Percentiles rank a stretch among this genome's conserved stretches.
phyloP scores from a whole-genome alignment of 2,888 invertebrate species.

The Lucinisca nassula region DNA sequence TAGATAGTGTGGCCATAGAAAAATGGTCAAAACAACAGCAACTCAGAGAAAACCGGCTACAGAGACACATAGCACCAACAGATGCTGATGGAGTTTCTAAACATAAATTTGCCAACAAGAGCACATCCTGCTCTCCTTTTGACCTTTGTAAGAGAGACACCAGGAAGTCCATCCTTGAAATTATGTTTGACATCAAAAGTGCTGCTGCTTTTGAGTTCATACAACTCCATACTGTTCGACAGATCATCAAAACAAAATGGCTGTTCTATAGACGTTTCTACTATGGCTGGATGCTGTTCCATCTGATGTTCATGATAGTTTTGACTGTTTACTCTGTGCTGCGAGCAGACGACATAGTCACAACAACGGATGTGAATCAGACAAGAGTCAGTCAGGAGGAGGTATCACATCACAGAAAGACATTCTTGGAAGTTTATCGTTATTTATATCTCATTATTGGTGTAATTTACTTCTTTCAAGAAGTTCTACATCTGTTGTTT shows the following conservation, averaged over 20 bases:
- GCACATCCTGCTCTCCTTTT: slow-evolving; percentile 42
- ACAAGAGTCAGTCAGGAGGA: not conserved
- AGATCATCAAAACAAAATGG: slow-evolving; percentile 79
- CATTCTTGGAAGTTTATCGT: slow-evolving; percentile 56
- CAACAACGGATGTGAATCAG: not conserved
- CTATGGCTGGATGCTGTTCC: slow-evolving; percentile 72
- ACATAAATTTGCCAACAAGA: slow-evolving; percentile 47
- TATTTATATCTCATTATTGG: slow-evolving; percentile 62
- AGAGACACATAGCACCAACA: slow-evolving; percentile 55
- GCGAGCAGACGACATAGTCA: slow-evolving; percentile 53
- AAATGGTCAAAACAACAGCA: slow-evolving; percentile 55
- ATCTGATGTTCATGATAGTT: slow-evolving; percentile 69
- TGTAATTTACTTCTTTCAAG: slow-evolving; percentile 55
- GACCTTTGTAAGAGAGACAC: slow-evolving; percentile 37
- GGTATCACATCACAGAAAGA: not conserved
- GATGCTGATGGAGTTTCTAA: slow-evolving; percentile 66
- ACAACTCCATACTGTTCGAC: slow-evolving; percentile 70
- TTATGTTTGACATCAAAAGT: slow-evolving; percentile 73
- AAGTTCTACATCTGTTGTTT: slow-evolving; percentile 50
- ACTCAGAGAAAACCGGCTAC: slow-evolving; percentile 28
- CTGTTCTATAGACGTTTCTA: slow-evolving; percentile 63
- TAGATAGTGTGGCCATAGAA: slow-evolving; percentile 74
- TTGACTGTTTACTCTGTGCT: slow-evolving; percentile 70
- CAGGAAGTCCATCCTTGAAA: slow-evolving; percentile 75
- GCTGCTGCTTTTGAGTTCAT: slow-evolving; percentile 74